These are phyloP conservation scores for Solenopsis invicta DNA, from an alignment of 1,140 invertebrate species.

Conservation along the genomic window DNA sequence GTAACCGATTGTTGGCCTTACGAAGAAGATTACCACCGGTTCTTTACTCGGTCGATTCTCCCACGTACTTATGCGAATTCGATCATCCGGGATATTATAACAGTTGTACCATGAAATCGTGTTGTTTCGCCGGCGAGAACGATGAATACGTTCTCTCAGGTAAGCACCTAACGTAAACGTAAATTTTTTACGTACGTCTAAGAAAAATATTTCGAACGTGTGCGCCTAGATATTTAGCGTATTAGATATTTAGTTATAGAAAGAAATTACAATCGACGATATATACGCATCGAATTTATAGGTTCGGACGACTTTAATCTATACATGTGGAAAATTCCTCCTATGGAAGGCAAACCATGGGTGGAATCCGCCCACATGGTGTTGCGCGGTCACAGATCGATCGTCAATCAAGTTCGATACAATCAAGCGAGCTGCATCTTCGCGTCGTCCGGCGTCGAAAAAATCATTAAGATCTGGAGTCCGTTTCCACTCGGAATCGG, in stretches of 20 bases:
- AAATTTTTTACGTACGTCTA: not conserved
- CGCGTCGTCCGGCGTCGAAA: conserved; percentile 98
- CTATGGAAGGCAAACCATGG: conserved; percentile 87
- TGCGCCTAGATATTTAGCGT: not conserved
- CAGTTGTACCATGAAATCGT: conserved; percentile 98
- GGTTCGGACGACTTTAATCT: conserved; percentile 98
- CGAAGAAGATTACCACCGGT: conserved; percentile 94
- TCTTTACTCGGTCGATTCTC: conserved; percentile 91
- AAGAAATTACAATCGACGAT: not conserved
- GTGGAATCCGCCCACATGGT: conserved; percentile 93
- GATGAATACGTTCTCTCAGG: conserved; percentile 96
- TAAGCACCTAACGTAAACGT: conserved; percentile 40
- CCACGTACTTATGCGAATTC: conserved; percentile 93
- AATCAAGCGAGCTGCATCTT: conserved; percentile 94
- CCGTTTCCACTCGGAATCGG: conserved; percentile 82
- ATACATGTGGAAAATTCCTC: conserved; percentile 97
- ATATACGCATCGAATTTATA: conserved; percentile 56
- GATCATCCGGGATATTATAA: conserved; percentile 97
- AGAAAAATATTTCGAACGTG: not conserved
- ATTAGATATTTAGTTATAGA: not conserved
- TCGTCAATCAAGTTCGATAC: conserved; percentile 98
- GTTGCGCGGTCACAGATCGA: conserved; percentile 96
- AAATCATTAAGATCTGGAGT: conserved; percentile 94
- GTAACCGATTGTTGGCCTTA: conserved; percentile 93
- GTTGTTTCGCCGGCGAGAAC: conserved; percentile 95